Conservation (phyloP, 2,113 vertebrate species). For the Seriola rivoliana region DNA sequence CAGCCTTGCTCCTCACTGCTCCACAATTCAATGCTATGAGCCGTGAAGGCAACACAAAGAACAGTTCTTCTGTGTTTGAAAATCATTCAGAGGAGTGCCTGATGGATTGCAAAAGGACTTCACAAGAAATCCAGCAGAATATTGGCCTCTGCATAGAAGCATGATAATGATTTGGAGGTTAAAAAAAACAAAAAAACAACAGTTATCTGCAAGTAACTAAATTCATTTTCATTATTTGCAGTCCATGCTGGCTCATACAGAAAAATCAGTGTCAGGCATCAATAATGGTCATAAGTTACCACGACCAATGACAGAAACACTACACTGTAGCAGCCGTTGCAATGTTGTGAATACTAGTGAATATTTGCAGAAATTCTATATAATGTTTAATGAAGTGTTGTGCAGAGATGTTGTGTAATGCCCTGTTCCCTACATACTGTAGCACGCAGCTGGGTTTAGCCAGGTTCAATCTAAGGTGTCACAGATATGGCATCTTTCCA, state of each 20-base stretch:
- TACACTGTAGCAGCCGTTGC: not conserved
- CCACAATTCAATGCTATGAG: not conserved
- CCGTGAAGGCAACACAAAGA: not conserved
- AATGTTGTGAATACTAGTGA: not conserved
- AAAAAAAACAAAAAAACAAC: not conserved
- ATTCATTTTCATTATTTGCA: not conserved
- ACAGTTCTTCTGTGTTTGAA: slow-evolving; percentile 8
- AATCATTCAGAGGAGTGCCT: not conserved
- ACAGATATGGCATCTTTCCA: slow-evolving; percentile 20
- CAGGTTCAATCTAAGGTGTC: slow-evolving; percentile 29
- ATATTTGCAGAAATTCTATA: slow-evolving; percentile 22
- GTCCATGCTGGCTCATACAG: not conserved
- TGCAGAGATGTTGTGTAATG: slow-evolving; percentile 15
- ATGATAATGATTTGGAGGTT: not conserved
- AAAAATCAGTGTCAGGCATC: not conserved
- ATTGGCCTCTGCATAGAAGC: not conserved
- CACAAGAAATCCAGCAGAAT: not conserved
- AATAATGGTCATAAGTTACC: not conserved
- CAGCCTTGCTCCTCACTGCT: slow-evolving; percentile 21
- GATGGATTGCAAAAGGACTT: not conserved
- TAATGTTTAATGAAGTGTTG: slow-evolving; percentile 18
- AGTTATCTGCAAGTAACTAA: slow-evolving; percentile 6
- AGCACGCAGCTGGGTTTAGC: not conserved
- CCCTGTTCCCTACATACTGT: slow-evolving; percentile 2
- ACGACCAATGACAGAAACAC: not conserved